Conservation (phyloP, 2,797 vertebrate genomes). For the Molossus alvarezi region DNA sequence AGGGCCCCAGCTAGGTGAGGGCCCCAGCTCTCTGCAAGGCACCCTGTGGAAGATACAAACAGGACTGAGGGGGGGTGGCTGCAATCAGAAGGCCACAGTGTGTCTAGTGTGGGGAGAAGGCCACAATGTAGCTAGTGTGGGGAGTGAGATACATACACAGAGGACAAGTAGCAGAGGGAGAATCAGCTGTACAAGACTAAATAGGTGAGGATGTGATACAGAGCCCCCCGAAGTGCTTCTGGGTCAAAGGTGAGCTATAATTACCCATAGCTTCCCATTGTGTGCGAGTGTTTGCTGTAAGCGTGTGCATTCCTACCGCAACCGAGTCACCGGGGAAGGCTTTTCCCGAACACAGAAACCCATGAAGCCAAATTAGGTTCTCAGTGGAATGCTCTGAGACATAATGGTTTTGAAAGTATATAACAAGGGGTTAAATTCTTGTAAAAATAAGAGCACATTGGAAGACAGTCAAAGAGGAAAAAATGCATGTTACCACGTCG, state of each 20-base stretch:
- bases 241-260: conserved; percentile 7
- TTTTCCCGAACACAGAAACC: conserved; percentile 11
- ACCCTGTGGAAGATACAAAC: background rate
- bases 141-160: background rate
- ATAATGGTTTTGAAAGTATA: conserved; percentile 26
- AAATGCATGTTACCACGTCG: background rate
- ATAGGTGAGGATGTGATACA: background rate
- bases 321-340: background rate
- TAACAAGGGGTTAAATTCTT: conserved; percentile 27
- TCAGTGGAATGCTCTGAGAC: background rate
- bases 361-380: conserved; percentile 1
- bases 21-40: background rate
- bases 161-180: conserved; percentile 23
- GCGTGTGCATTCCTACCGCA: background rate
- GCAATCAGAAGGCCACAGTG: background rate
- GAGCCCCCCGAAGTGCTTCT: background rate
- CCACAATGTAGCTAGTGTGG: background rate
- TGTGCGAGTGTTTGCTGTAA: background rate
- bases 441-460: conserved; percentile 54
- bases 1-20: background rate
- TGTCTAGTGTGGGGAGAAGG: background rate
- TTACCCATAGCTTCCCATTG: background rate
- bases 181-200: background rate
- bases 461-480: conserved; percentile 37
- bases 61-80: background rate